A percentile compares a stretch with the other conserved stretches of the same genome.
Conservation (phyloP, 1,140 invertebrate species). For the Dryas iulia region DNA sequence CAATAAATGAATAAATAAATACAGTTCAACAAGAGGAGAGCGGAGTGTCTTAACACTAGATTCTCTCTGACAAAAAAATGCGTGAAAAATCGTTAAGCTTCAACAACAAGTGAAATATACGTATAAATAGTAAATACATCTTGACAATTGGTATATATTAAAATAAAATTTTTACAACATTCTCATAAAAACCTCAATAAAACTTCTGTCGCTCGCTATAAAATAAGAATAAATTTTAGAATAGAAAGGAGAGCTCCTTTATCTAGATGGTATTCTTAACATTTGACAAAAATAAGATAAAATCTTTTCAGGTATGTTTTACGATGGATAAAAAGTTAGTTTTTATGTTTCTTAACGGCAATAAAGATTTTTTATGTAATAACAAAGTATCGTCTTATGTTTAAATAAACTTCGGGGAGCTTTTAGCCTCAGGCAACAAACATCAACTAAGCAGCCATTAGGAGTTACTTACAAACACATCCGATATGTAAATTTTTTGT, state of each 20-base stretch:
- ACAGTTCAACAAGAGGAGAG: too few species aligned
- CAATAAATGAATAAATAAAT: too few species aligned
- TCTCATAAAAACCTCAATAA: conserved; percentile 10
- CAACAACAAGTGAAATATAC: too few species aligned
- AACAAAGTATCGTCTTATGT: neutral
- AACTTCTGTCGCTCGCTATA: conserved; percentile 10
- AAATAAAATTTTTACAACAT: conserved; percentile 4
- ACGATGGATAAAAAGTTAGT: conserved; percentile 14
- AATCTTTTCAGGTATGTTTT: conserved; percentile 14
- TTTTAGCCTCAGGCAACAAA: neutral
- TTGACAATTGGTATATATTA: conserved; percentile 3
- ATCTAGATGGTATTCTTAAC: conserved; percentile 12
- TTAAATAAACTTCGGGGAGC: neutral
- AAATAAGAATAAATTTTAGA: conserved; percentile 19
- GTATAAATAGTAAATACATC: neutral
- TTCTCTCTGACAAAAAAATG: too few species aligned
- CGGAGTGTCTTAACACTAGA: too few species aligned
- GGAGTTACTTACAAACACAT: neutral
- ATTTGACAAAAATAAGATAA: conserved; percentile 23
- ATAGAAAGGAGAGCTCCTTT: conserved; percentile 10
- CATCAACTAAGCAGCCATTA: neutral
- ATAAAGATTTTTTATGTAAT: conserved; percentile 12
- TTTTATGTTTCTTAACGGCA: neutral
- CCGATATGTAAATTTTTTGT: neutral
- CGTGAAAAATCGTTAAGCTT: too few species aligned